A percentile compares a stretch with the other conserved stretches of the same genome.
Conservation (phyloP, 2,113 vertebrate species). For the Syrmaticus mikado region DNA sequence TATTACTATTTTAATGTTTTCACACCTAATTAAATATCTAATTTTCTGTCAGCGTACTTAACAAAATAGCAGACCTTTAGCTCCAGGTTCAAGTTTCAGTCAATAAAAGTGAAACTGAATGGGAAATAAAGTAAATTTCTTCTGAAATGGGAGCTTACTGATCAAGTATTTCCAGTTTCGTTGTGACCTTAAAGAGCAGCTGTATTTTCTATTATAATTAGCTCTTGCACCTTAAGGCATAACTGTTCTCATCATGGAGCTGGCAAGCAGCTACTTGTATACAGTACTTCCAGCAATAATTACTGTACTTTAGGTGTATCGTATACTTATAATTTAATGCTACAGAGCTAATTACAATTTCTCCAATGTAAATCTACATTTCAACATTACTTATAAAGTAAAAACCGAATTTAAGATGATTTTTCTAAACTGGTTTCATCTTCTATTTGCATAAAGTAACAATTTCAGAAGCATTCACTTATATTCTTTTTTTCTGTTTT, state of each 20-base stretch:
- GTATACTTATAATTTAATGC: neutral
- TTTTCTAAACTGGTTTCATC: neutral
- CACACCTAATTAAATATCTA: neutral
- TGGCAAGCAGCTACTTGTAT: neutral
- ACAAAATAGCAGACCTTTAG: neutral
- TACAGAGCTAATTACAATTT: neutral
- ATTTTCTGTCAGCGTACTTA: neutral
- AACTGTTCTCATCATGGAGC: neutral
- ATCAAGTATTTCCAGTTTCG: neutral
- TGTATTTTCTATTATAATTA: neutral
- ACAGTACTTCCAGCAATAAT: neutral
- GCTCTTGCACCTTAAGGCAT: neutral
- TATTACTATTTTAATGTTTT: neutral
- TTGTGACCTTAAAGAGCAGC: neutral
- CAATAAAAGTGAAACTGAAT: neutral
- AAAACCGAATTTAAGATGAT: neutral
- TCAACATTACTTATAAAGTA: neutral
- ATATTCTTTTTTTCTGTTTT: neutral
- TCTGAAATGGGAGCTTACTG: neutral
- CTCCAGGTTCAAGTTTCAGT: neutral
- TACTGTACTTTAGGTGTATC: neutral
- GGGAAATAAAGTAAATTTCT: neutral
- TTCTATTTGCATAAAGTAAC: neutral
- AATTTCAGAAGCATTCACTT: neutral
- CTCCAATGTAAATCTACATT: rapidly evolving